These are phyloP conservation scores for Tapirus indicus DNA, from an alignment of 2,797 vertebrate genomes.

Conservation along the genomic window DNA sequence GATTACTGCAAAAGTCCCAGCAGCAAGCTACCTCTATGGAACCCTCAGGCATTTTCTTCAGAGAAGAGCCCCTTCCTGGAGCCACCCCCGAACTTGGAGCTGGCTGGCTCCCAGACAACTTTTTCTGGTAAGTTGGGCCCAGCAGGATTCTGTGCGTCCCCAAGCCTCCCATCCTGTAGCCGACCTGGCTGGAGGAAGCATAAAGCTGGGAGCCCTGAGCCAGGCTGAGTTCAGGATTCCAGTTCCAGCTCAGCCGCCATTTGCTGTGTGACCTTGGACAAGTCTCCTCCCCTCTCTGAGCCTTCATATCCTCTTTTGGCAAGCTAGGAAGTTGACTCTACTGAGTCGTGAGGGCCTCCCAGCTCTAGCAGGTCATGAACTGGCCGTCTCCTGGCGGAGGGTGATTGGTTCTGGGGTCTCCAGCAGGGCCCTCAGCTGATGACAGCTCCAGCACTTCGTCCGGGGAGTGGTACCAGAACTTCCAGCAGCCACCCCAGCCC, in stretches of 20 bases:
- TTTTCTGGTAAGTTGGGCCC: slow-evolving; percentile 68
- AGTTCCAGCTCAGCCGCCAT: not conserved
- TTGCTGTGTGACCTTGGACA: not conserved
- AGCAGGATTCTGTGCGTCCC: accelerated
- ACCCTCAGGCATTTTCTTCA: accelerated
- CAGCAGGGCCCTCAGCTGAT: not conserved
- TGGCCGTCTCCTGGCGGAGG: not conserved
- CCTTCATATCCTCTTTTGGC: not conserved
- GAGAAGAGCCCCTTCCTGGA: accelerated
- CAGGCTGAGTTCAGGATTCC: not conserved
- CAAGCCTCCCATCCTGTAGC: not conserved
- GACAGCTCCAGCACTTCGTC: slow-evolving; percentile 89
- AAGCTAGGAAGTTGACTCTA: not conserved
- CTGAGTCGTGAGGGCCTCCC: not conserved
- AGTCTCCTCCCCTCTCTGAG: not conserved
- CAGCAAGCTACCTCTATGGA: accelerated
- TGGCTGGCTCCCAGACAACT: not conserved
- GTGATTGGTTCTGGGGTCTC: not conserved
- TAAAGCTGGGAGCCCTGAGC: not conserved
- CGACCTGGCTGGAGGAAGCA: not conserved
- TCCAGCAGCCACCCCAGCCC: not conserved
- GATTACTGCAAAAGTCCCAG: slow-evolving; percentile 56
- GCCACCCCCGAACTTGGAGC: not conserved
- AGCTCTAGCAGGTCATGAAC: accelerated
- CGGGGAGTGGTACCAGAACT: slow-evolving; percentile 88